These are phyloP conservation scores for Diplodus puntazzo DNA, from an alignment of 2,797 vertebrate species.

Conservation along the genomic window DNA sequence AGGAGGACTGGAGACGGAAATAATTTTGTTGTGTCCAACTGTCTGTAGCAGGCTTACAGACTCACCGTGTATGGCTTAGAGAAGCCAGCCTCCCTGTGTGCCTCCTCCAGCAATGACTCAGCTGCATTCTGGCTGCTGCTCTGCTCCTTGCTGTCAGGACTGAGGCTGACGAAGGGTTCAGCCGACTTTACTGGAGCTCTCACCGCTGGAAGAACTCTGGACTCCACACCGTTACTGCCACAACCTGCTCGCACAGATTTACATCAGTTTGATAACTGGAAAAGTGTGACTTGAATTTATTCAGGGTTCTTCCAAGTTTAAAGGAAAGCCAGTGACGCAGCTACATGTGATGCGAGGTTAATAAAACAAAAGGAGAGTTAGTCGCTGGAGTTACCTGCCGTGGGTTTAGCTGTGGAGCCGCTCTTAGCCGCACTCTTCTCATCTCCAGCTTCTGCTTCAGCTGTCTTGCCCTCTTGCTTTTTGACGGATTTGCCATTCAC, in stretches of 20 bases:
- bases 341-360: not conserved
- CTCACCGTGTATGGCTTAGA: slow-evolving; percentile 89
- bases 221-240: slow-evolving; percentile 62
- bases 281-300: not conserved
- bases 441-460: slow-evolving; percentile 15
- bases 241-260: slow-evolving; percentile 70
- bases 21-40: not conserved
- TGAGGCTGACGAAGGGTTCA: slow-evolving; percentile 55
- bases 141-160: slow-evolving; percentile 59
- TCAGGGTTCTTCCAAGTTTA: not conserved
- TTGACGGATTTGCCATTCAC: slow-evolving; percentile 50
- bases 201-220: slow-evolving; percentile 79
- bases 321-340: not conserved
- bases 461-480: slow-evolving; percentile 41
- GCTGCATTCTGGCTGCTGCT: slow-evolving; percentile 76
- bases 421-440: slow-evolving; percentile 48
- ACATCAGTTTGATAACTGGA: not conserved
- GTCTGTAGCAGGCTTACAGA: slow-evolving; percentile 5
- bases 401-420: slow-evolving; percentile 50
- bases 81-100: slow-evolving; percentile 85
- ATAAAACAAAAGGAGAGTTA: not conserved
- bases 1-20: no score
- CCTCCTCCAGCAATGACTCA: slow-evolving; percentile 85
- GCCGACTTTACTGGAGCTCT: slow-evolving; percentile 73
- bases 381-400: slow-evolving; percentile 59